Conservation (phyloP, 2,888 invertebrate species). For the Amiota communis region DNA sequence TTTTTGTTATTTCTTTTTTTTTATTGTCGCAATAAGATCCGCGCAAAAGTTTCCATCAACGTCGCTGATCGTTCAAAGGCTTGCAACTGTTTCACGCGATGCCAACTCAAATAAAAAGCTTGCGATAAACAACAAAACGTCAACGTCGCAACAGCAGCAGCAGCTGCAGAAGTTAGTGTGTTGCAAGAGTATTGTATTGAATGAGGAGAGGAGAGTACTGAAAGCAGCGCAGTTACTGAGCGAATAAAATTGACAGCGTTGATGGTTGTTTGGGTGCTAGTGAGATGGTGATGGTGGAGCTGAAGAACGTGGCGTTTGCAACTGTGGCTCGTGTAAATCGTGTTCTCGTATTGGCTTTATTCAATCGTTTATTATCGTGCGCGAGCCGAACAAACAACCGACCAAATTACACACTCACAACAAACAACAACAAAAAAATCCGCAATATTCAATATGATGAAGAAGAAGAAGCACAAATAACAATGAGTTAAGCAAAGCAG, state of each 20-base stretch:
- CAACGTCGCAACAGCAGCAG: constrained; percentile 30
- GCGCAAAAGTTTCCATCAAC: constrained; percentile 70
- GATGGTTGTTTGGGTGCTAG: not conserved
- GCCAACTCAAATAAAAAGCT: constrained; percentile 69
- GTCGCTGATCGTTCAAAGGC: constrained; percentile 72
- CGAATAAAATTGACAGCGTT: not conserved
- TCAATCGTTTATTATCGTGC: constrained; percentile 14
- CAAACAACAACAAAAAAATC: constrained; percentile 32
- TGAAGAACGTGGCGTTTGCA: too few species aligned
- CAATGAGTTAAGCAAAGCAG: constrained; percentile 27
- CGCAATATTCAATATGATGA: constrained; percentile 38
- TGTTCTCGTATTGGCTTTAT: too few species aligned
- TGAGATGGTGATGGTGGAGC: too few species aligned
- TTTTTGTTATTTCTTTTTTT: not conserved
- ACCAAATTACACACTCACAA: constrained; percentile 22
- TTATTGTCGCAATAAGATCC: constrained; percentile 51
- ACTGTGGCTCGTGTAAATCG: too few species aligned
- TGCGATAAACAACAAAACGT: constrained; percentile 45
- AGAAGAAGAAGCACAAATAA: constrained; percentile 24
- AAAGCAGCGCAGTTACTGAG: not conserved
- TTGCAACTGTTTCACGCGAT: constrained; percentile 70
- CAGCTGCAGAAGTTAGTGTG: constrained; percentile 14
- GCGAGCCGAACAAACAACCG: constrained; percentile 48
- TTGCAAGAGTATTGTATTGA: not conserved
- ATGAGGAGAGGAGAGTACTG: not conserved